phyloP scores from a whole-genome alignment of 2,113 vertebrate genomes.

The Empidonax traillii region DNA sequence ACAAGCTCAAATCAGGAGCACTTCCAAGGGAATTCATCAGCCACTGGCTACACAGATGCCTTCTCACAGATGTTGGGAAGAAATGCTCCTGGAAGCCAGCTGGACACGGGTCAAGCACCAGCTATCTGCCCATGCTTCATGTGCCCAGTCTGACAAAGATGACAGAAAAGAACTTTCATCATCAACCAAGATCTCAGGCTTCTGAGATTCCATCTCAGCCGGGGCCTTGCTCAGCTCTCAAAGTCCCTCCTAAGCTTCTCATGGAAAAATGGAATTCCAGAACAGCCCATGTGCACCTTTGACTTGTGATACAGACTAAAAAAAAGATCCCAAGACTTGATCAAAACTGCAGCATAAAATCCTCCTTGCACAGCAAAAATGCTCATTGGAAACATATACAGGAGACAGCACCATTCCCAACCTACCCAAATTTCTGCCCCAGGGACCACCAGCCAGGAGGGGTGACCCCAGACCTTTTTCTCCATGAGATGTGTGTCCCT shows the following conservation, averaged over 20 bases:
- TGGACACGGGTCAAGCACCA: not conserved
- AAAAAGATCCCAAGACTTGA: not conserved
- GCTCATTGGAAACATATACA: not conserved
- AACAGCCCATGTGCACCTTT: not conserved
- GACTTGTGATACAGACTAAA: not conserved
- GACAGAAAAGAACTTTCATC: not conserved
- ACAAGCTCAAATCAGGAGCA: not conserved
- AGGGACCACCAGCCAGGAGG: accelerated
- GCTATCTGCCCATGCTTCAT: accelerated
- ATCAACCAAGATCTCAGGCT: not conserved
- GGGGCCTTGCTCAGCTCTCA: not conserved
- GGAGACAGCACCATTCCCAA: not conserved
- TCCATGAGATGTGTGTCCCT: not conserved
- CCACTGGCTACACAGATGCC: not conserved
- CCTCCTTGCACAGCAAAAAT: not conserved
- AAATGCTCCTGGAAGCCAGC: not conserved
- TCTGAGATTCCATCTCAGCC: not conserved
- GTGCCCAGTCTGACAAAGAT: accelerated
- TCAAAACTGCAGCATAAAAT: not conserved
- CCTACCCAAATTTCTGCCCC: not conserved
- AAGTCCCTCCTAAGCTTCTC: not conserved
- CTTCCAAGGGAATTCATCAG: not conserved
- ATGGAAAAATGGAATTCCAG: not conserved
- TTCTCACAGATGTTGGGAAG: not conserved
- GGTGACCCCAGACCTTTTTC: not conserved